Conservation (phyloP, 1,140 invertebrate species). For the Drosophila pseudoobscura region DNA sequence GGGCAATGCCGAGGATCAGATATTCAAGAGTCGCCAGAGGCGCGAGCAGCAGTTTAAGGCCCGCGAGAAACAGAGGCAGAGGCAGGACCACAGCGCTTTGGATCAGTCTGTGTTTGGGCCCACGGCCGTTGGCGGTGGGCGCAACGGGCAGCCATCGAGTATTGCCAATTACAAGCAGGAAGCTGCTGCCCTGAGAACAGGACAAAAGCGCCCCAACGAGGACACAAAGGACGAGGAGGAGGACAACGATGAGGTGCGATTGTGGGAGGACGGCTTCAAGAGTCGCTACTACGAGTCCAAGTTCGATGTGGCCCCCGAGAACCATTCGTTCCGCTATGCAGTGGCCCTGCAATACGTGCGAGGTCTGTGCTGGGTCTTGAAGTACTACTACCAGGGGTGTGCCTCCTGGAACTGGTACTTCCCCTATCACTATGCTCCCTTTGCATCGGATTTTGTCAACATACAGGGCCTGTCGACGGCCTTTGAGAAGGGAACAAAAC, state of each 20-base stretch:
- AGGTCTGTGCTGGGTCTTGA: conserved; percentile 98
- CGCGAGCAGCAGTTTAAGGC: conserved; percentile 92
- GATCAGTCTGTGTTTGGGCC: conserved; percentile 89
- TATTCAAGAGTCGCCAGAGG: conserved; percentile 96
- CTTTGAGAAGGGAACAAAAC: conserved; percentile 94
- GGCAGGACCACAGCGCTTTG: conserved; percentile 48
- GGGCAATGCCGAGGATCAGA: conserved; percentile 98
- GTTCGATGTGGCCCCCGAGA: conserved; percentile 93
- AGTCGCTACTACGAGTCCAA: conserved; percentile 99
- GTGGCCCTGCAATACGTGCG: conserved; percentile 97
- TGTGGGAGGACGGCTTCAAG: conserved; percentile 99
- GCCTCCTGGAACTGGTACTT: conserved; percentile 99
- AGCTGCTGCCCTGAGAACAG: conserved; percentile 87
- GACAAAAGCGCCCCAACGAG: conserved; percentile 83
- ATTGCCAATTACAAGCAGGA: conserved; percentile 87
- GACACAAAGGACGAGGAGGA: conserved; percentile 87
- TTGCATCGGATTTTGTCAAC: conserved; percentile 99
- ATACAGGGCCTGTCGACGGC: conserved; percentile 92
- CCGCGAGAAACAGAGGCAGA: conserved; percentile 87
- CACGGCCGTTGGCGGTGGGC: conserved; percentile 85
- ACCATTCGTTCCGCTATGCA: conserved; percentile 94
- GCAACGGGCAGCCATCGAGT: conserved; percentile 75
- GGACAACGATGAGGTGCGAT: conserved; percentile 96
- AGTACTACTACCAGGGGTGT: conserved; percentile 99
- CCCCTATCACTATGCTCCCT: conserved; percentile 99